Base-by-base conservation (phyloP, 2,888 invertebrate species). In the Lasioglossum calceatum region DNA sequence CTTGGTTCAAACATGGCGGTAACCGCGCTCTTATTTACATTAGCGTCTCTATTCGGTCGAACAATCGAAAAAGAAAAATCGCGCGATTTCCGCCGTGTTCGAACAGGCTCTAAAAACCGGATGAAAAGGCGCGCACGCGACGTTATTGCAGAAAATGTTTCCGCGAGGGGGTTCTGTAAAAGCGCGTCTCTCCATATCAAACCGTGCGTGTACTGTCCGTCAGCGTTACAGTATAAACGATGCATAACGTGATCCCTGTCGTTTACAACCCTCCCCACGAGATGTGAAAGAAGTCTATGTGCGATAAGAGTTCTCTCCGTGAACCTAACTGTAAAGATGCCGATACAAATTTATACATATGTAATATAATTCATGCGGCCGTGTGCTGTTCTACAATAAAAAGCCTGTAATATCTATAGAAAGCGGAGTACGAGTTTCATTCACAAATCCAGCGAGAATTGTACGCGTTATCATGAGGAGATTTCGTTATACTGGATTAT, bases 271-370 rank as follows among this genome's bases (percentile, higher is more conserved):
- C 10, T 10, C 42, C 64, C 77, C 77, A 47, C 50, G 42, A 87
- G 71, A 82, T 64, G 79, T 74, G 79, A 82, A 67, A 81, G 54
- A 80, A 82, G 79, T 88, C 80, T 87, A 87, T 80, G 88, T 81
- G 87, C 81, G 87, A 87, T 87, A 87, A 91, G 89, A 90, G 86
- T 87, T 93, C 91, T 91, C 84, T 90, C 88, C 84, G 71, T 71
- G 87, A 89, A 89, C 87, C 87, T 91, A 91, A 88, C 85, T 92
- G 90, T 92, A 93, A 92, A 92, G 92, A 94, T 92, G 92, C 92
- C 92, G 92, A 93, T 93, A 92, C 92, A 93, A 94, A 92, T 94
- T 94, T 94, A 94, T 94, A 94, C 93, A 94, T 94, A 94, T 94
- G 94, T 94, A 94, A 94, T 94, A 94, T 94, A 94, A 94, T 93